These are phyloP conservation scores for Atta cephalotes DNA, from an alignment of 1,140 invertebrate species.

Conservation along the genomic window DNA sequence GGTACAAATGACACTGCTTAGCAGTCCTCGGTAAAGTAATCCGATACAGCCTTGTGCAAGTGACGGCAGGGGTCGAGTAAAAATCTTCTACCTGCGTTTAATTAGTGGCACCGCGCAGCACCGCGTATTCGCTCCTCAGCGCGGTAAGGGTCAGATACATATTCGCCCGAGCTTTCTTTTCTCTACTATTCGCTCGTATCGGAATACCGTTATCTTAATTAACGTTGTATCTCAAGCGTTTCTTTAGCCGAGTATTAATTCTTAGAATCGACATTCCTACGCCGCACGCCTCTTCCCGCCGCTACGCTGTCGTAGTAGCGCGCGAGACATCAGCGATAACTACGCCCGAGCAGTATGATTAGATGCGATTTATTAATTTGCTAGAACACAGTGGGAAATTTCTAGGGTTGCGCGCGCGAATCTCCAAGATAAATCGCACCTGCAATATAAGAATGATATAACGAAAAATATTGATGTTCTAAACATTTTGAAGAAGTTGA, in stretches of 20 bases:
- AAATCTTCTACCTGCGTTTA: slow-evolving; percentile 50
- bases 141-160: slow-evolving; percentile 53
- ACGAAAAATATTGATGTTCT: slow-evolving; percentile 12
- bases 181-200: slow-evolving; percentile 52
- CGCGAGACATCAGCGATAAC: slow-evolving; percentile 57
- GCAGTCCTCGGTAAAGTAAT: slow-evolving; percentile 22
- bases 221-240: slow-evolving; percentile 60
- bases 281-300: slow-evolving; percentile 20
- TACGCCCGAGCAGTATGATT: slow-evolving; percentile 50
- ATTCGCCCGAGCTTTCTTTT: slow-evolving; percentile 52
- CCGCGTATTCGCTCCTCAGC: background rate
- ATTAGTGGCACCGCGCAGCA: slow-evolving; percentile 36
- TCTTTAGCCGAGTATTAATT: slow-evolving; percentile 58
- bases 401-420: slow-evolving; percentile 2
- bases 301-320: slow-evolving; percentile 24
- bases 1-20: slow-evolving; percentile 38
- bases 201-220: slow-evolving; percentile 61
- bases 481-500: no score
- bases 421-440: slow-evolving; percentile 30
- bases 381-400: slow-evolving; percentile 12
- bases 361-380: slow-evolving; percentile 59
- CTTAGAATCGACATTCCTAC: slow-evolving; percentile 36
- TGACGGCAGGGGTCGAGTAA: slow-evolving; percentile 29
- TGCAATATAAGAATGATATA: background rate
- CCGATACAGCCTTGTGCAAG: background rate